Evolutionary conservation across 2,888 invertebrate species (phyloP), one percentile per base, ranked within the genome.

Genomic region (Dasysyrphus albostriatus): DNA sequence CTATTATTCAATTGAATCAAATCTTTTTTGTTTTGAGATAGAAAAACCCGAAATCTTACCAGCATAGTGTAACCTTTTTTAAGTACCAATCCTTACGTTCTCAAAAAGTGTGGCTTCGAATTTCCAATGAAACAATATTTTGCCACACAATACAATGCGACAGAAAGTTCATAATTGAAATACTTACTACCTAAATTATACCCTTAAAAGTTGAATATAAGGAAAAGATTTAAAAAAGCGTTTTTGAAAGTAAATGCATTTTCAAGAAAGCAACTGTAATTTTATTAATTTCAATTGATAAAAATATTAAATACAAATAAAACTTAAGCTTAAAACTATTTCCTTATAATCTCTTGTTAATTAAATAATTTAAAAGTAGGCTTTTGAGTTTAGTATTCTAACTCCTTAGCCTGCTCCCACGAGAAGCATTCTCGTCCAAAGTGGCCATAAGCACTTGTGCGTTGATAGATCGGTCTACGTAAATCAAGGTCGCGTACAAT

Each of bases 371-470:
- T 24, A 16, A 37, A 49, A 24, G 5, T 6, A 8, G n/a, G 19
- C 9, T 12, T 7, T 51, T 8, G 90, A 91, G 90, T 91, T 89
- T 91, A 91, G 89, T 88, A 90, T 75, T 90, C 89, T 90, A 92
- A 90, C 78, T 89, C 89, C 89, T 99, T 99, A 89, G 98, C 98
- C 93, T 96, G 95, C 93, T 99, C 99, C 99, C 99, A 99, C 72
- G 98, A 95, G 94, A 99, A 99, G 89, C 97, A 97, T 88, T 96
- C 96, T 39, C 98, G 95, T 47, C 99, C 99, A 93, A 99, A 99
- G 93, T 99, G 99, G 51, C 99, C 98, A 92, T 99, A 99, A 76
- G 97, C 96, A 92, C 98, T 98, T 83, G 98, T 99, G 91, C 95
- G 95, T 94, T 98, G 98, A 94, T 98, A 99, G 90, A 99, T 98